These are phyloP conservation scores for Thaumetopoea pityocampa DNA, from an alignment of 1,140 invertebrate genomes.

Conservation along the genomic window DNA sequence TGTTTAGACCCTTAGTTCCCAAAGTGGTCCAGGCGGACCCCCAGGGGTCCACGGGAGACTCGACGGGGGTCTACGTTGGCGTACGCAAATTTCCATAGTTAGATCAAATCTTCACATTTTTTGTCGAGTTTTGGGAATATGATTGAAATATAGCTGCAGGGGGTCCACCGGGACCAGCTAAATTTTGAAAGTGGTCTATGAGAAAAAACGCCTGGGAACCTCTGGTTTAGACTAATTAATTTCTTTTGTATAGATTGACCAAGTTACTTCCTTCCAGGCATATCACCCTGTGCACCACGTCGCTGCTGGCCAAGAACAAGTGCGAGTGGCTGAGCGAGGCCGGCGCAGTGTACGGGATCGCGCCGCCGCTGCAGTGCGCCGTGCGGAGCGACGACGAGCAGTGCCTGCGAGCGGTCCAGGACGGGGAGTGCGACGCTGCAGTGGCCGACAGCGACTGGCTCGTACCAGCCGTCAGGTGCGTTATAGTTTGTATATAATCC, in stretches of 20 bases:
- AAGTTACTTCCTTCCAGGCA: slow-evolving; percentile 41
- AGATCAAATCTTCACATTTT: no score
- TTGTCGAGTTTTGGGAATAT: no score
- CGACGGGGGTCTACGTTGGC: no score
- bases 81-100: no score
- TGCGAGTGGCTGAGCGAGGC: slow-evolving; percentile 85
- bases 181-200: no score
- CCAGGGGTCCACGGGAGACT: no score
- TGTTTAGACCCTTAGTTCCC: no score
- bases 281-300: slow-evolving; percentile 80
- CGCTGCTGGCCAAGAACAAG: slow-evolving; percentile 81
- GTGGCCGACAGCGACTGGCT: slow-evolving; percentile 78
- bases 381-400: slow-evolving; percentile 67
- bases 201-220: no score
- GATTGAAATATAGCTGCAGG: no score
- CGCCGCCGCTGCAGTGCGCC: slow-evolving; percentile 84
- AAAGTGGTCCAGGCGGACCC: no score
- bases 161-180: no score
- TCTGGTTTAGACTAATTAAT: no score
- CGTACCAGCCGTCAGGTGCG: slow-evolving; percentile 68
- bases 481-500: slow-evolving; percentile 4
- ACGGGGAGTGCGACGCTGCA: slow-evolving; percentile 80
- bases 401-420: slow-evolving; percentile 81
- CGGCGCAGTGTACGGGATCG: slow-evolving; percentile 81
- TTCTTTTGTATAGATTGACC: neutral